Conservation (phyloP, 1,140 invertebrate genomes). For the Cyphomyrmex costatus region DNA sequence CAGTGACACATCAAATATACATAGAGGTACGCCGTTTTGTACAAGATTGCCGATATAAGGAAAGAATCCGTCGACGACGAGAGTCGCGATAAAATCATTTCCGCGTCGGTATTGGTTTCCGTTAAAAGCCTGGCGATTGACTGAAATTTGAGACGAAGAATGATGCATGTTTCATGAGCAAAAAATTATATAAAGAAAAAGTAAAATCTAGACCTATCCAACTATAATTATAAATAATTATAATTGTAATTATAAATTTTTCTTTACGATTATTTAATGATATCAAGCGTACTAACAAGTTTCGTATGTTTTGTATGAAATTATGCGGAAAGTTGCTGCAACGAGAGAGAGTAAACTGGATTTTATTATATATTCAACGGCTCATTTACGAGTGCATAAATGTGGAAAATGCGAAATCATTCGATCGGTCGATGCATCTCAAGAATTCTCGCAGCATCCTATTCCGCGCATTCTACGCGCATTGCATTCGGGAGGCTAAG, state of each 20-base stretch:
- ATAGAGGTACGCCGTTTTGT: slow-evolving; percentile 20
- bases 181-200: not conserved
- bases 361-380: slow-evolving; percentile 22
- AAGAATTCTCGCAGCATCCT: slow-evolving; percentile 39
- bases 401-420: slow-evolving; percentile 32
- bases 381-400: not conserved
- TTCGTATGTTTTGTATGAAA: not conserved
- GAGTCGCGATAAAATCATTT: slow-evolving; percentile 44
- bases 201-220: not conserved
- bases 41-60: slow-evolving; percentile 39
- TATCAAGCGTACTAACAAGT: not conserved
- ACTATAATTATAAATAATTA: not conserved
- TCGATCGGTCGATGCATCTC: not conserved
- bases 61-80: slow-evolving; percentile 21
- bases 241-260: no score
- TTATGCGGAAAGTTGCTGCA: not conserved
- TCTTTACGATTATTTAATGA: not conserved
- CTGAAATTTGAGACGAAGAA: slow-evolving; percentile 10
- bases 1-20: slow-evolving; percentile 59
- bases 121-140: slow-evolving; percentile 32
- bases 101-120: slow-evolving; percentile 31
- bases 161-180: slow-evolving; percentile 10
- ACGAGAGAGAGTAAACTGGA: not conserved
- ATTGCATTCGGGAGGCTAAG: slow-evolving; percentile 15
- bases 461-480: slow-evolving; percentile 33